Base-by-base conservation (phyloP, 2,888 invertebrate species). In the Brachylomia viminalis region DNA sequence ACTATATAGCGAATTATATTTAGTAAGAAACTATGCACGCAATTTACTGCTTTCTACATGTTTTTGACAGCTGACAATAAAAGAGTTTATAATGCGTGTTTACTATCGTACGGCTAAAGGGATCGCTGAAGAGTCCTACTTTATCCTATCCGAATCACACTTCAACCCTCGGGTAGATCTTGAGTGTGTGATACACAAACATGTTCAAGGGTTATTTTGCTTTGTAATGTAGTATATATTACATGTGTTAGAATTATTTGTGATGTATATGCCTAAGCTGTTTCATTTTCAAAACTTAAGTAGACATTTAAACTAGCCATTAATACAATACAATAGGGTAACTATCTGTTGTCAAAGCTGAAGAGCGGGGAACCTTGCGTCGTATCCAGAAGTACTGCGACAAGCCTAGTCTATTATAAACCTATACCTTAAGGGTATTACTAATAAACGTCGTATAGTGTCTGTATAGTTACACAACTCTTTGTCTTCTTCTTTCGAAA, bases 121-220 rank as follows among this genome's bases (percentile, higher is more conserved):
- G 74, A 67, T 82, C 30, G 27, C 23, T 30, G 45, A 56, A 59
- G 62, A 56, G 67, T n/a, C 66, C 69, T 45, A 75, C 67, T 77
- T 81, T 77, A 85, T 85, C 72, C 77, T 65, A 52, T 59, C 38
- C 70, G 54, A 71, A 61, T 81, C 82, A 75, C 66, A 72, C 77
- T 72, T 72, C 68, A 72, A 72, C 67, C 72, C 62, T 75, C 65
- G 42, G 13, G 30, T 30, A 80, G 58, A 74, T 81, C 62, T 72
- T 42, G 54, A 68, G 61, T 75, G 47, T 66, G 62, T 42, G 45
- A 64, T 64, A 80, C 47, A 72, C 20, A 68, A 47, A 64, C 52
- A 59, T 38, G 6, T 52, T 74, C 67, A 73, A 67, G 68, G 33
- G 42, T 30, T 73, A 72, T 72, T 79, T 75, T 56, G 17, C 38